These are phyloP conservation scores for Amiota mariae DNA, from an alignment of 2,888 invertebrate species.

Conservation along the genomic window DNA sequence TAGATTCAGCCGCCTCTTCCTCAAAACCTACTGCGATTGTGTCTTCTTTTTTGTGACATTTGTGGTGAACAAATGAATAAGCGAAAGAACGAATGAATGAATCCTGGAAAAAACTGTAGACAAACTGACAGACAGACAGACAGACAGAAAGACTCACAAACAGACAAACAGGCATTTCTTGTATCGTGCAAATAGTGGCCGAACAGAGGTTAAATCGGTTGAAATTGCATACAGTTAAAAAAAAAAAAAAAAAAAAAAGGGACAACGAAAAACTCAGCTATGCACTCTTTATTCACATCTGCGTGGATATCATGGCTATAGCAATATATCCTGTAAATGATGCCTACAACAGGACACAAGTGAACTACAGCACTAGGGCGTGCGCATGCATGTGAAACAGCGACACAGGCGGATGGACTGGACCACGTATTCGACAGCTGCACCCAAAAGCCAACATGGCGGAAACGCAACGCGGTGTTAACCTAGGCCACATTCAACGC, in stretches of 20 bases:
- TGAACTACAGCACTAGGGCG: not conserved
- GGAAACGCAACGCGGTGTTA: slow-evolving; percentile 19
- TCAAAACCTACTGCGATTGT: not conserved
- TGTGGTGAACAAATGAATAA: not conserved
- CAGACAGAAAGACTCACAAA: no score
- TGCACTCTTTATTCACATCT: not conserved
- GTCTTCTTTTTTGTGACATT: slow-evolving; percentile 16
- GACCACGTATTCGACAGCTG: not conserved
- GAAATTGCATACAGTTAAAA: not conserved
- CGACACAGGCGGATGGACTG: slow-evolving; percentile 7
- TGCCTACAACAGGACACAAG: not conserved
- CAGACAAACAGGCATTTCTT: not conserved
- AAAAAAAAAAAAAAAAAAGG: not conserved
- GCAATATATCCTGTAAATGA: slow-evolving; percentile 21
- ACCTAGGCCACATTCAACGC: slow-evolving; percentile 20
- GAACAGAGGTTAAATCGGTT: slow-evolving; percentile 4
- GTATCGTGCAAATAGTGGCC: slow-evolving; percentile 13
- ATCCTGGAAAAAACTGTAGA: no score
- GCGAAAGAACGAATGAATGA: no score
- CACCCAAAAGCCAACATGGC: slow-evolving; percentile 11
- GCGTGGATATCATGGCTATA: slow-evolving; percentile 16
- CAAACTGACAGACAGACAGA: no score
- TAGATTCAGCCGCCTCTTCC: not conserved
- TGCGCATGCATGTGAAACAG: not conserved
- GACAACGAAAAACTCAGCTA: not conserved